These are phyloP conservation scores for Megaceryle alcyon DNA, from an alignment of 2,797 vertebrate genomes.

Conservation along the genomic window DNA sequence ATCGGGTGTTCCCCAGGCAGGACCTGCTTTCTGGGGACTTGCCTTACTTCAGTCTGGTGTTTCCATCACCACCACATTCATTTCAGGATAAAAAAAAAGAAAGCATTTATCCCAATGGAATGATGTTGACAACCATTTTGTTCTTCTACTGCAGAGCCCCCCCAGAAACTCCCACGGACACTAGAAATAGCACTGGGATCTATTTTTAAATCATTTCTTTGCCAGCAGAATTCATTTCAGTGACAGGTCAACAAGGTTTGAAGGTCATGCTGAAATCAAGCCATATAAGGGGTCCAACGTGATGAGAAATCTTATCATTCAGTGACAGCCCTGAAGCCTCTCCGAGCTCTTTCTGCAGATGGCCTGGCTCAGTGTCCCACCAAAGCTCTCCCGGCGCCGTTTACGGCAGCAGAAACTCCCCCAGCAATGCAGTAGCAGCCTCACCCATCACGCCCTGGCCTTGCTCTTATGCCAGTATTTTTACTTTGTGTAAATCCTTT, in stretches of 20 bases:
- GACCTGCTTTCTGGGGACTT: not conserved
- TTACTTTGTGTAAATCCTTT: not conserved
- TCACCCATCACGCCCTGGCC: not conserved
- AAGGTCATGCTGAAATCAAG: not conserved
- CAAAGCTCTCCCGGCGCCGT: not conserved
- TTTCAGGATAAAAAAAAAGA: not conserved
- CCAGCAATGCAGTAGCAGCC: not conserved
- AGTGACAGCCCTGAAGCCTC: not conserved
- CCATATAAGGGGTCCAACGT: constrained; percentile 13
- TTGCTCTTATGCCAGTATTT: not conserved
- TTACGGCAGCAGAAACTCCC: not conserved
- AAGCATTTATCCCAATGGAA: not conserved
- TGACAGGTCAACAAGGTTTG: not conserved
- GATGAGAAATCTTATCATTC: not conserved
- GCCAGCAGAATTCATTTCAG: constrained; percentile 15
- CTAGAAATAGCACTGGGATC: constrained; percentile 37
- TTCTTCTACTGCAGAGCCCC: constrained; percentile 23
- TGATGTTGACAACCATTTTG: not conserved
- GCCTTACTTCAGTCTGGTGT: not conserved
- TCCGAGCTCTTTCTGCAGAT: not conserved
- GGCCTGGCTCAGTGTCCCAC: not conserved
- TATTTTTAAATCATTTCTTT: constrained; percentile 43
- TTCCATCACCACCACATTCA: not conserved
- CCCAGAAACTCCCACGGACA: constrained; percentile 26
- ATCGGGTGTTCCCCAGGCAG: not conserved